phyloP scores from a whole-genome alignment of 1,140 invertebrate species.

The Calephelis virginiensis region DNA sequence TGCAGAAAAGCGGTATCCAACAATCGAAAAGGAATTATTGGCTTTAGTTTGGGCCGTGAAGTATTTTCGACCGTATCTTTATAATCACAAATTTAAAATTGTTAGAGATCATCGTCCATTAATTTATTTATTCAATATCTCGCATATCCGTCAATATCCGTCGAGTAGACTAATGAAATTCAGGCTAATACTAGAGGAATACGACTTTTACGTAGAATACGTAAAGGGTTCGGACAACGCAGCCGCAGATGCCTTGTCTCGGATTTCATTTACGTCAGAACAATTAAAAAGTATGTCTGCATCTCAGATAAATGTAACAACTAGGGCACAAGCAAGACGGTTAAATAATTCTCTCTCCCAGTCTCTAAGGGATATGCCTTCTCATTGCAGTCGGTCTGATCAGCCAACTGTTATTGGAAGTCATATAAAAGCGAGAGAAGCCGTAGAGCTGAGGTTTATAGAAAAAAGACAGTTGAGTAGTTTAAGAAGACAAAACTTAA shows the following conservation, averaged over 20 bases:
- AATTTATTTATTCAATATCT: conserved; percentile 28
- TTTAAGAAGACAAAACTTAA: no score
- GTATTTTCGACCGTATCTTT: conserved; percentile 35
- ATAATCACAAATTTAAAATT: conserved; percentile 28
- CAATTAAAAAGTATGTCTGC: no score
- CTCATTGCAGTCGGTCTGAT: conserved; percentile 33
- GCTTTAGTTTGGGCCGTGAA: conserved; percentile 35
- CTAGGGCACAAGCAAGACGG: no score
- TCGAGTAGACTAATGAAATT: conserved; percentile 28
- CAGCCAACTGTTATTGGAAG: conserved; percentile 37
- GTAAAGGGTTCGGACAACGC: no score
- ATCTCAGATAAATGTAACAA: no score
- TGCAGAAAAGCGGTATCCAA: no score
- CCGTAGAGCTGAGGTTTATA: conserved; percentile 27
- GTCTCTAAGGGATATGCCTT: no score
- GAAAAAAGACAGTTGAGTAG: no score
- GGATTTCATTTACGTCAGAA: no score
- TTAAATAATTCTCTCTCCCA: no score
- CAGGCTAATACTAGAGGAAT: conserved; percentile 23
- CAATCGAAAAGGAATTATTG: conserved; percentile 20
- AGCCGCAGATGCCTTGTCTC: no score
- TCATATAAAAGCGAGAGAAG: conserved; percentile 25
- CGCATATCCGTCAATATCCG: no score
- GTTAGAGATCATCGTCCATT: conserved; percentile 30
- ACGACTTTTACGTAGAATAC: conserved; percentile 34